These are phyloP conservation scores for Athalia rosae DNA, from an alignment of 2,888 invertebrate species.

Conservation along the genomic window DNA sequence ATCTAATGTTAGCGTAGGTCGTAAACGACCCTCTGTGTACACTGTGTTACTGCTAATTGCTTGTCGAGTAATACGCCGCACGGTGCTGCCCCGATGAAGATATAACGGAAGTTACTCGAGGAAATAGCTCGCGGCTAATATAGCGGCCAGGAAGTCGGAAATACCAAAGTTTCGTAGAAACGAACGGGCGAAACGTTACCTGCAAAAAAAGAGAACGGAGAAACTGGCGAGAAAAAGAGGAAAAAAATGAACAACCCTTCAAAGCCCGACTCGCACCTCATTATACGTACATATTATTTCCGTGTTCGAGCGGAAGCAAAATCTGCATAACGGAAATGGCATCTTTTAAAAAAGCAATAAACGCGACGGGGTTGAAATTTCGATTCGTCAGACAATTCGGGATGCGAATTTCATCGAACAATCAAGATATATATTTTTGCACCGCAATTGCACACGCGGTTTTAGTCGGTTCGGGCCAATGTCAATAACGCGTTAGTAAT, in stretches of 20 bases:
- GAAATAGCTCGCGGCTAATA: not conserved
- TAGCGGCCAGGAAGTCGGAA: conserved; percentile 19
- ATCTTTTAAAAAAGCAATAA: not conserved
- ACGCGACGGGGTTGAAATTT: not conserved
- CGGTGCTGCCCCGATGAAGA: no score
- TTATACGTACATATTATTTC: not conserved
- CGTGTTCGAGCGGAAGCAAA: conserved; percentile 28
- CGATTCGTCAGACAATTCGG: not conserved
- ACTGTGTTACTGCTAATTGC: conserved; percentile 45
- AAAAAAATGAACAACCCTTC: conserved; percentile 34
- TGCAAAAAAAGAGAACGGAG: not conserved
- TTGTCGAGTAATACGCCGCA: not conserved
- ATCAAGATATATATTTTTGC: not conserved
- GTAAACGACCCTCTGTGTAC: conserved; percentile 24
- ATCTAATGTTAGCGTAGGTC: conserved; percentile 44
- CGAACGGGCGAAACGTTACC: not conserved
- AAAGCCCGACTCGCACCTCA: not conserved
- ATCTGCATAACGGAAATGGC: conserved; percentile 15
- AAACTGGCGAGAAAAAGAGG: not conserved
- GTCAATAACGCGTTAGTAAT: not conserved
- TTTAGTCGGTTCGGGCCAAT: not conserved
- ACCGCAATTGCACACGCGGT: not conserved
- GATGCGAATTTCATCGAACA: not conserved
- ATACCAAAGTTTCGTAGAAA: not conserved
- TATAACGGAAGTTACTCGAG: conserved; percentile 25